Percentiles rank a stretch among this genome's conserved stretches.
These are phyloP conservation scores for Watsonalla binaria DNA, from an alignment of 2,888 invertebrate genomes.

Conservation along the genomic window DNA sequence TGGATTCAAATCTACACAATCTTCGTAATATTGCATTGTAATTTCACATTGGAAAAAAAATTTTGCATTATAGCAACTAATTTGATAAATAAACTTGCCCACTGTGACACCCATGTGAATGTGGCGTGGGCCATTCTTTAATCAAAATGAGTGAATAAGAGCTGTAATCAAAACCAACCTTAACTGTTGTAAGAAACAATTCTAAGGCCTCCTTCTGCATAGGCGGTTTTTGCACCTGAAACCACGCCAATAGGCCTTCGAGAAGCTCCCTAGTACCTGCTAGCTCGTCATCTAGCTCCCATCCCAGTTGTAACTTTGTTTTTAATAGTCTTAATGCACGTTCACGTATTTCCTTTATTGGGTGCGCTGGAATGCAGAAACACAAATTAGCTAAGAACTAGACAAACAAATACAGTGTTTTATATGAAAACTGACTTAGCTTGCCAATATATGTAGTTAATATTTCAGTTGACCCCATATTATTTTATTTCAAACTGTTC, in stretches of 20 bases:
- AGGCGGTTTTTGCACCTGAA: constrained; percentile 71
- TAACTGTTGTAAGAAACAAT: constrained; percentile 74
- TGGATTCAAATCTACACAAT: no score
- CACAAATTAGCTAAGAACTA: no score
- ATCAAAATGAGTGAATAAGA: no score
- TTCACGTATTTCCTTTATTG: constrained; percentile 77
- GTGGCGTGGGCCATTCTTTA: no score
- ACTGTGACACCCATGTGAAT: no score
- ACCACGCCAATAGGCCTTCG: constrained; percentile 80
- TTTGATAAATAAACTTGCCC: no score
- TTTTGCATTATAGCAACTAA: no score
- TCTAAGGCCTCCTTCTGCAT: constrained; percentile 78
- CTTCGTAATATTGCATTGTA: no score
- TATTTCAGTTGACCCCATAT: constrained; percentile 27
- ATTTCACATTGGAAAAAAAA: no score
- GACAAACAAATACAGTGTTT: no score
- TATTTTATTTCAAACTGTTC: constrained; percentile 20
- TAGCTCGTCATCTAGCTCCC: constrained; percentile 79
- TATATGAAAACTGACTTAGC: constrained; percentile 39
- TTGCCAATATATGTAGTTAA: constrained; percentile 52
- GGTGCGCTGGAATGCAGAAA: constrained; percentile 61
- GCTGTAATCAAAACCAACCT: constrained; percentile 52
- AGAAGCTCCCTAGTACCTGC: constrained; percentile 79
- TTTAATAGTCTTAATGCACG: constrained; percentile 74
- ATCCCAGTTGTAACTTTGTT: constrained; percentile 81